Conservation (phyloP, 64 coral and sea anemone species). For the Acropora yongei region DNA sequence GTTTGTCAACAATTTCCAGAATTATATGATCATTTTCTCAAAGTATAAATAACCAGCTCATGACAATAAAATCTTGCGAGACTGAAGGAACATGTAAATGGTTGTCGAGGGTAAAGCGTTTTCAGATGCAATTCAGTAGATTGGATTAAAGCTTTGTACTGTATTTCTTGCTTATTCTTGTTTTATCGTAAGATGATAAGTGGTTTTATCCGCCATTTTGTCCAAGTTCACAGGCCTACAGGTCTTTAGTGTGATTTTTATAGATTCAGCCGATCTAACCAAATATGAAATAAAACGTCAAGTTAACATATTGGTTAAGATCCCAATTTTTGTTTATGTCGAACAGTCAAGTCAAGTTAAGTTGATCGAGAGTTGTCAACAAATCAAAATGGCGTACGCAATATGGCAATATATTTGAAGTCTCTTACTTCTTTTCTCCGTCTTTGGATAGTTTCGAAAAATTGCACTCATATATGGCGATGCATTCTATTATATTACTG, state of each 20-base stretch:
- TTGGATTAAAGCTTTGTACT: too few species aligned
- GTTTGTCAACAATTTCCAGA: slow-evolving; percentile 42
- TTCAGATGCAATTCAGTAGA: too few species aligned
- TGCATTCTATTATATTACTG: too few species aligned
- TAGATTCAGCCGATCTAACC: not conserved
- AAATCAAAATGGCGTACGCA: too few species aligned
- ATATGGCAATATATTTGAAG: too few species aligned
- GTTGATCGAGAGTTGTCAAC: not conserved
- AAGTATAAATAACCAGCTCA: slow-evolving; percentile 20
- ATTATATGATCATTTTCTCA: not conserved
- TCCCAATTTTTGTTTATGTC: not conserved
- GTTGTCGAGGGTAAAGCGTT: too few species aligned
- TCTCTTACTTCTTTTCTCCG: too few species aligned
- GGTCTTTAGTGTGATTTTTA: not conserved
- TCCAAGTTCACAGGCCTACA: not conserved
- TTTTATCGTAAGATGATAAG: not conserved
- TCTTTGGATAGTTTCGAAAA: too few species aligned
- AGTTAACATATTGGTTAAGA: not conserved
- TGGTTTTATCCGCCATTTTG: slow-evolving; percentile 10
- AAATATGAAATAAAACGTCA: not conserved
- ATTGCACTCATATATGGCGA: too few species aligned
- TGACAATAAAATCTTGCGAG: too few species aligned
- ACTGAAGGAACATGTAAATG: too few species aligned
- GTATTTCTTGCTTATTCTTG: too few species aligned
- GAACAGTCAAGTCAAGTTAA: not conserved